Conservation (phyloP, 1,140 invertebrate species). For the Reticulitermes speratus region DNA sequence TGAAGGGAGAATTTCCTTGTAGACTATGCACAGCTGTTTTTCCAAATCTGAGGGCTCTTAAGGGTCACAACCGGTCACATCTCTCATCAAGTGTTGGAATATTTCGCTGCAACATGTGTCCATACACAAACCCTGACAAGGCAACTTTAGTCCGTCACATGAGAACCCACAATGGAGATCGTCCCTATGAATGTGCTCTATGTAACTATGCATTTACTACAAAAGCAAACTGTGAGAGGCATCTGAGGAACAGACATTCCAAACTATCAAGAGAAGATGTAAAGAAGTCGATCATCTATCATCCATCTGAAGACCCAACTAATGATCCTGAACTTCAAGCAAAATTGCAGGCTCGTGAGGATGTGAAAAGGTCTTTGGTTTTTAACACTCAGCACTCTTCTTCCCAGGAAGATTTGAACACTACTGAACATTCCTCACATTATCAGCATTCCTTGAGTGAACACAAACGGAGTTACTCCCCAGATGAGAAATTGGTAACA, state of each 20-base stretch:
- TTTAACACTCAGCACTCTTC: constrained; percentile 2
- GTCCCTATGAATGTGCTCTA: constrained; percentile 89
- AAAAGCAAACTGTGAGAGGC: constrained; percentile 86
- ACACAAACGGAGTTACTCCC: neutral
- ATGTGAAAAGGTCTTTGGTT: constrained; percentile 44
- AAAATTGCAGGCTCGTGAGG: constrained; percentile 47
- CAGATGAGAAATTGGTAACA: neutral
- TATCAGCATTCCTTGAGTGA: neutral
- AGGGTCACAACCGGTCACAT: constrained; percentile 83
- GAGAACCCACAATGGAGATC: constrained; percentile 90
- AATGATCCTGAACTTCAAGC: constrained; percentile 63
- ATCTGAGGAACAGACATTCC: constrained; percentile 86
- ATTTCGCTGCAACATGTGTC: constrained; percentile 91
- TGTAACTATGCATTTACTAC: constrained; percentile 97
- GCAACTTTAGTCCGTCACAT: constrained; percentile 86
- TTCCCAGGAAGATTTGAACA: neutral
- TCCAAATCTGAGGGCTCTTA: constrained; percentile 83
- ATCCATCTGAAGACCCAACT: constrained; percentile 77
- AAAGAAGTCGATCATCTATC: constrained; percentile 81
- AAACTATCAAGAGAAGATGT: constrained; percentile 82
- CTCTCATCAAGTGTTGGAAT: constrained; percentile 62
- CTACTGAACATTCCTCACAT: neutral
- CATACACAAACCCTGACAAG: constrained; percentile 86
- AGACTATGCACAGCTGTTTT: constrained; percentile 80
- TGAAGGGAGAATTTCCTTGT: constrained; percentile 85